Conservation (phyloP, 2,888 invertebrate genomes). For the Leptopilina syphax region DNA sequence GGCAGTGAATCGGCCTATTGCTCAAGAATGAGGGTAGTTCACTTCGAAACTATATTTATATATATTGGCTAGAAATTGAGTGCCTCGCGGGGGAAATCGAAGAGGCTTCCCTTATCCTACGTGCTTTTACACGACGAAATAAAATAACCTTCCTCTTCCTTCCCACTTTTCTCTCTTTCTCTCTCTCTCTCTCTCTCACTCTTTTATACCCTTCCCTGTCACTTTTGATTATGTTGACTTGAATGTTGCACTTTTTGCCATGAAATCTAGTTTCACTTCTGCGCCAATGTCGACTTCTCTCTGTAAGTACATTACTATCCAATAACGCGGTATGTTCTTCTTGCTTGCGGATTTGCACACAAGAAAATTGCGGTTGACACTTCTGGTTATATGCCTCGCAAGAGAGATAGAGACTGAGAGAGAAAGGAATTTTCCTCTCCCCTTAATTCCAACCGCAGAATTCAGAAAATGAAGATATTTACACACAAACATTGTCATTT, state of each 20-base stretch:
- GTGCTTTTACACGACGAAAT: slow-evolving; percentile 24
- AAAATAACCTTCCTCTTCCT: slow-evolving; percentile 15
- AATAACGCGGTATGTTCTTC: slow-evolving; percentile 29
- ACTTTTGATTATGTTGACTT: slow-evolving; percentile 37
- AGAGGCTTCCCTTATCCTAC: slow-evolving; percentile 20
- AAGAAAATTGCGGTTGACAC: slow-evolving; percentile 54
- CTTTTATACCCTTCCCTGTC: slow-evolving; percentile 6
- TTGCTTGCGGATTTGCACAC: slow-evolving; percentile 23
- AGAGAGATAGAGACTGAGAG: slow-evolving; percentile 40
- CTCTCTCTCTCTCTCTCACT: not conserved
- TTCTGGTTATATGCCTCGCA: slow-evolving; percentile 45
- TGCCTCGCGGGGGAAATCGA: slow-evolving; percentile 33
- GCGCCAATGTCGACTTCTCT: slow-evolving; percentile 13
- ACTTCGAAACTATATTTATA: slow-evolving; percentile 8
- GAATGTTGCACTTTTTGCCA: slow-evolving; percentile 33
- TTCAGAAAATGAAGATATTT: slow-evolving; percentile 3
- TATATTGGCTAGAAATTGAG: slow-evolving; percentile 34
- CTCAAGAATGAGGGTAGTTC: slow-evolving; percentile 25
- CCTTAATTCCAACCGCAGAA: slow-evolving; percentile 32
- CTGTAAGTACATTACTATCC: slow-evolving; percentile 32
- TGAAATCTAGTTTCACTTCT: slow-evolving; percentile 9
- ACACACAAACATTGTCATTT: too few relatives aligned
- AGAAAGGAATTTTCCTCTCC: slow-evolving; percentile 21
- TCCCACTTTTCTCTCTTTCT: too few relatives aligned
- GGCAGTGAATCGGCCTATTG: slow-evolving; percentile 35